Evolutionary conservation across 92 coral and sea anemone genomes (phyloP).

Genomic region (Epizoanthus rinbou): DNA sequence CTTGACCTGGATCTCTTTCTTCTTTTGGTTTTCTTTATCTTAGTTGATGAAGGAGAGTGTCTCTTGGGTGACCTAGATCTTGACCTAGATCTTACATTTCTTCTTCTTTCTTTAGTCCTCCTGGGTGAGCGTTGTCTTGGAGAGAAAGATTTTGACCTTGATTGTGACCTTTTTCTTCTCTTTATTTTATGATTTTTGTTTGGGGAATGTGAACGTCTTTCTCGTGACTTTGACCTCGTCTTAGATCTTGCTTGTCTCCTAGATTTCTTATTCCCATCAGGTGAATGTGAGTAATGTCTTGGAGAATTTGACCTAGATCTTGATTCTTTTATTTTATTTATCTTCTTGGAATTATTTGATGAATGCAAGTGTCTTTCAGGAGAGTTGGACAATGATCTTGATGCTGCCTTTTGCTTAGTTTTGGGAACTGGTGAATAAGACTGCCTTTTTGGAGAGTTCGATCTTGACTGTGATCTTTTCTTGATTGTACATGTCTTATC

Average conservation of each 20-base stretch:
- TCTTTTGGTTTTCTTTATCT: conserved; percentile 34
- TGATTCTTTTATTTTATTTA: conserved; percentile 12
- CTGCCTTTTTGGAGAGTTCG: not conserved
- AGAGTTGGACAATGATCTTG: conserved; percentile 29
- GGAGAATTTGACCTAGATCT: conserved; percentile 37
- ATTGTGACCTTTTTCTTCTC: conserved; percentile 39
- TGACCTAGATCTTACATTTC: not conserved
- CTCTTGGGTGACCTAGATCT: conserved; percentile 30
- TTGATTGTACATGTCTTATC: conserved; percentile 17
- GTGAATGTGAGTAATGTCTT: conserved; percentile 8
- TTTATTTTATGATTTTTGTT: conserved; percentile 35
- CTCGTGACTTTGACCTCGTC: conserved; percentile 8
- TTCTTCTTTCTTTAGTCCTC: conserved; percentile 1
- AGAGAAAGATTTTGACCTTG: conserved; percentile 39
- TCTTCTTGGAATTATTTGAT: not conserved
- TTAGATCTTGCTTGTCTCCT: conserved; percentile 43
- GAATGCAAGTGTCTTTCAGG: not conserved
- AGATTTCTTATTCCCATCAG: not conserved
- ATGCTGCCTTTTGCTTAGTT: not conserved
- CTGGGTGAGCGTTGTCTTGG: conserved; percentile 13
- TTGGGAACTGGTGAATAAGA: too few species aligned
- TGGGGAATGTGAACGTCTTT: conserved; percentile 31
- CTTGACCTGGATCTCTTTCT: conserved; percentile 32
- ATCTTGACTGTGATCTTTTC: conserved; percentile 17
- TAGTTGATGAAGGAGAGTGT: conserved; percentile 22